Conservation (phyloP, 2,113 vertebrate species). For the Coptodon rendalli region DNA sequence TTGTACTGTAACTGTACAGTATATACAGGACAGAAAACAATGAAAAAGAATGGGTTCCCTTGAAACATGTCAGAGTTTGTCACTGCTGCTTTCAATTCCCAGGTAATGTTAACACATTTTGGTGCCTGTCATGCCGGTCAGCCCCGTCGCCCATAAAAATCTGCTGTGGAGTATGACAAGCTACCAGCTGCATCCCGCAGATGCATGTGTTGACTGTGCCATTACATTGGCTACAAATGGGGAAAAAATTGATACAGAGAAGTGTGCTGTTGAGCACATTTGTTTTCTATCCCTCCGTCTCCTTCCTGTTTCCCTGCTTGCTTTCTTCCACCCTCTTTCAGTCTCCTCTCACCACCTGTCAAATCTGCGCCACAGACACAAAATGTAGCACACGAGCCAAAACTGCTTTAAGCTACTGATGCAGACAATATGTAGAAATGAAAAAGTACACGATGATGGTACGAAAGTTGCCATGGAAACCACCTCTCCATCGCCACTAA, state of each 20-base stretch:
- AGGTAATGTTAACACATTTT: background rate
- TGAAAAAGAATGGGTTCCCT: background rate
- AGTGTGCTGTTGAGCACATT: background rate
- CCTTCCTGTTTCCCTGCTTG: background rate
- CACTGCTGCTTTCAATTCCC: background rate
- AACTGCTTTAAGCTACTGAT: background rate
- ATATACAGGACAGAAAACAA: background rate
- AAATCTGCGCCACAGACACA: background rate
- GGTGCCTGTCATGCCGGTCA: background rate
- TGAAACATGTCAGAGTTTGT: background rate
- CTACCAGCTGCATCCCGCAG: background rate
- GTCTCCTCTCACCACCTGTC: background rate
- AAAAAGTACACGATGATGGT: slow-evolving; percentile 1
- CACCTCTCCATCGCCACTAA: slow-evolving; percentile 2
- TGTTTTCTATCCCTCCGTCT: background rate
- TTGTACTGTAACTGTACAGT: background rate
- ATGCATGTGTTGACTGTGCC: background rate
- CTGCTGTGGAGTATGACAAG: background rate
- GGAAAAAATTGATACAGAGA: background rate
- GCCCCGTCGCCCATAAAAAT: background rate
- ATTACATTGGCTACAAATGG: background rate
- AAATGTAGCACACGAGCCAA: background rate
- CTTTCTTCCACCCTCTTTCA: background rate
- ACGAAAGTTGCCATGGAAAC: slow-evolving; percentile 55
- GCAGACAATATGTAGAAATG: slow-evolving; percentile 1